phyloP scores from a whole-genome alignment of 2,888 invertebrate species.

The Homarus gammarus region DNA sequence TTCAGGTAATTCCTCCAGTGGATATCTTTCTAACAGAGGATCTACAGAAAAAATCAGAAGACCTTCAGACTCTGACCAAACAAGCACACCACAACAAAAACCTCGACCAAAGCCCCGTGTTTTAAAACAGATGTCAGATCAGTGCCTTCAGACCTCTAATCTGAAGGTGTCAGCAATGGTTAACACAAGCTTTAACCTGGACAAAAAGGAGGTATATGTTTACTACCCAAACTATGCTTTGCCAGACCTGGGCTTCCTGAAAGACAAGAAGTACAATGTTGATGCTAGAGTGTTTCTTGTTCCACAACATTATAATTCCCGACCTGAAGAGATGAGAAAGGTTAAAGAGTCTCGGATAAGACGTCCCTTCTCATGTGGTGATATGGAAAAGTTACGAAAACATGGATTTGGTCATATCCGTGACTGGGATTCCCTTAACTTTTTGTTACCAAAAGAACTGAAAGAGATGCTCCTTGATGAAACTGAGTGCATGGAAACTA shows the following conservation, averaged over 20 bases:
- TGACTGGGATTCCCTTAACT: constrained; percentile 95
- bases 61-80: constrained; percentile 69
- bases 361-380: constrained; percentile 88
- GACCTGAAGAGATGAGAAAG: constrained; percentile 78
- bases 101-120: constrained; percentile 75
- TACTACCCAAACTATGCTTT: constrained; percentile 94
- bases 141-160: constrained; percentile 75
- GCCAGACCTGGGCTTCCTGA: constrained; percentile 91
- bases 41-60: constrained; percentile 74
- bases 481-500: constrained; percentile 75
- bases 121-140: constrained; percentile 73
- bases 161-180: constrained; percentile 73
- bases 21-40: constrained; percentile 70
- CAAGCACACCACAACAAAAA: constrained; percentile 48
- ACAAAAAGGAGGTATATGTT: constrained; percentile 84
- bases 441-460: constrained; percentile 91
- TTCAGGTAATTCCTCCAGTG: constrained; percentile 75
- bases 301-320: constrained; percentile 82
- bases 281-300: constrained; percentile 80
- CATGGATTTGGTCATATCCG: constrained; percentile 91
- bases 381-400: constrained; percentile 89
- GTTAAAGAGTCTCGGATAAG: constrained; percentile 48
- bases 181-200: constrained; percentile 74
- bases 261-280: constrained; percentile 80
- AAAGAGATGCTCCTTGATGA: constrained; percentile 86